Conservation (phyloP, 2,113 vertebrate genomes). For the Dascyllus trimaculatus region DNA sequence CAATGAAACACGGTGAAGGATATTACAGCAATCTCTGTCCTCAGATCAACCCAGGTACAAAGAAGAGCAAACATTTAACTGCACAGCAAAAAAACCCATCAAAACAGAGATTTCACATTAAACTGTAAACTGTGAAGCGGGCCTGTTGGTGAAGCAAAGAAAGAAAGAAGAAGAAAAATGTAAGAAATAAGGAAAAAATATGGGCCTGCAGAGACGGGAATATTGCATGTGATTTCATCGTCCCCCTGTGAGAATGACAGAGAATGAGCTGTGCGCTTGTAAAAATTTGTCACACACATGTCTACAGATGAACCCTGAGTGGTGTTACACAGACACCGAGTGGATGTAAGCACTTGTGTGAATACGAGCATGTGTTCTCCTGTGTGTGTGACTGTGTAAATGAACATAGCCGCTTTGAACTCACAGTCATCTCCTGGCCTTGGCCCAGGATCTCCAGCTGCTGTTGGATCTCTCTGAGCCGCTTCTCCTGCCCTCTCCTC, state of each 20-base stretch:
- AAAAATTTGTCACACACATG: conserved; percentile 65
- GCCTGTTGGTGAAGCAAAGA: background rate
- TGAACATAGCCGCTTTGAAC: conserved; percentile 72
- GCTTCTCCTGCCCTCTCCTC: conserved; percentile 85
- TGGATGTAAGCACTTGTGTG: conserved; percentile 31
- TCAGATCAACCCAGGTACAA: conserved; percentile 16
- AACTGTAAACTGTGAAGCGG: conserved; percentile 6
- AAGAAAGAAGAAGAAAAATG: background rate
- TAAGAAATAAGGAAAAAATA: conserved; percentile 18
- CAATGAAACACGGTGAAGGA: conserved; percentile 45
- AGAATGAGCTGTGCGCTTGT: conserved; percentile 48
- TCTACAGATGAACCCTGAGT: conserved; percentile 11
- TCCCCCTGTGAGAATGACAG: conserved; percentile 39
- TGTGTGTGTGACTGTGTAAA: conserved; percentile 34
- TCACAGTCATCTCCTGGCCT: conserved; percentile 77
- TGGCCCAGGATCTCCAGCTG: conserved; percentile 87
- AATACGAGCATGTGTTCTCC: conserved; percentile 35
- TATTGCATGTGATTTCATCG: conserved; percentile 50
- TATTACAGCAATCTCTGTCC: conserved; percentile 14
- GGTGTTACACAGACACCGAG: conserved; percentile 15
- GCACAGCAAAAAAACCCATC: background rate
- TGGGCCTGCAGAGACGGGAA: conserved; percentile 28
- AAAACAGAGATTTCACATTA: background rate
- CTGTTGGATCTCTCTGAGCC: conserved; percentile 90
- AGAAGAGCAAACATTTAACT: conserved; percentile 2